phyloP scores from a whole-genome alignment of 2,888 invertebrate genomes.

The Ceraclea dissimilis region DNA sequence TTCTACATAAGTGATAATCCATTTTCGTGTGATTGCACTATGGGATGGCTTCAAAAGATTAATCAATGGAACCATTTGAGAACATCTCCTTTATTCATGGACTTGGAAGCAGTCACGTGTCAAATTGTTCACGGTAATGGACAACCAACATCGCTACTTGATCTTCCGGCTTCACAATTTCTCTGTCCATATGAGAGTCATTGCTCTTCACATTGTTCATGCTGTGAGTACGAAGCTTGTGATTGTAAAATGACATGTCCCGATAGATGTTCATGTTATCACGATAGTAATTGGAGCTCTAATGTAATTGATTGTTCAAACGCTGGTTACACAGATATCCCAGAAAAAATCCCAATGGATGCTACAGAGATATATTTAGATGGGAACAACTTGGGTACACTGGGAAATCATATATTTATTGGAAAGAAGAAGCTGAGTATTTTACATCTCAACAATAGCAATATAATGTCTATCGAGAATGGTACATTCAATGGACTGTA shows the following conservation, averaged over 20 bases:
- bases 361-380: conserved; percentile 81
- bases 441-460: conserved; percentile 69
- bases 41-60: conserved; percentile 78
- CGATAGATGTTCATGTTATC: conserved; percentile 74
- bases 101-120: conserved; percentile 69
- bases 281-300: conserved; percentile 75
- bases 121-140: conserved; percentile 61
- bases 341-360: conserved; percentile 78
- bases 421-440: conserved; percentile 74
- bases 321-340: conserved; percentile 62
- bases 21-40: conserved; percentile 76
- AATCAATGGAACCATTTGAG: conserved; percentile 65
- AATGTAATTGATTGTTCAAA: conserved; percentile 78
- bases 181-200: conserved; percentile 74
- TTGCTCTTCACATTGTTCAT: conserved; percentile 78
- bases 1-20: conserved; percentile 79
- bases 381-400: conserved; percentile 66
- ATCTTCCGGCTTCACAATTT: conserved; percentile 66
- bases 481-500: conserved; percentile 72
- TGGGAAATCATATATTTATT: conserved; percentile 76
- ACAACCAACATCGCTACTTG: conserved; percentile 58
- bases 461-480: conserved; percentile 65
- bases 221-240: conserved; percentile 83
- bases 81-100: conserved; percentile 70
- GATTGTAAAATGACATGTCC: conserved; percentile 88